Percentiles rank a stretch among this genome's conserved stretches.
phyloP scores from a whole-genome alignment of 92 coral and sea anemone genomes.

The Phenganax subtilis region DNA sequence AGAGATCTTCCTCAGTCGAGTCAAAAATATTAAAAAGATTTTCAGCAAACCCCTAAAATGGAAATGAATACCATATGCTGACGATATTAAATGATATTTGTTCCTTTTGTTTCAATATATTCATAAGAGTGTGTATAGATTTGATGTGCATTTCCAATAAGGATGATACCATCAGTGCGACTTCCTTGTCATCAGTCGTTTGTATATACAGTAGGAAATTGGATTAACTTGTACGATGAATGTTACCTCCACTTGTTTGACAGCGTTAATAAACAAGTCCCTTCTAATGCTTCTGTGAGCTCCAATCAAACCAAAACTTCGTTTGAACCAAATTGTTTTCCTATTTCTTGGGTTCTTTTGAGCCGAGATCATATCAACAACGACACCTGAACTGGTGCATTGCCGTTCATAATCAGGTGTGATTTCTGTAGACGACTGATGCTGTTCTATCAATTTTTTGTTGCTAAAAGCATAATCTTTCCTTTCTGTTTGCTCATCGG shows the following conservation, averaged over 20 bases:
- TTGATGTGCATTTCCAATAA: neutral
- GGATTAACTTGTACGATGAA: neutral
- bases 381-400: too few species aligned
- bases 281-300: slow-evolving; percentile 16
- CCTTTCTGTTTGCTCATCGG: too few species aligned
- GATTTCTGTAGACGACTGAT: too few species aligned
- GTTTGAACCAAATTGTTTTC: slow-evolving; percentile 8
- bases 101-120: too few species aligned
- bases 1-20: slow-evolving; percentile 4
- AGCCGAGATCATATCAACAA: too few species aligned
- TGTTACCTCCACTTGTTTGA: slow-evolving; percentile 19
- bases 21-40: slow-evolving; percentile 33
- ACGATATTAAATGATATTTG: too few species aligned
- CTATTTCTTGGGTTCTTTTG: neutral
- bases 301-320: slow-evolving; percentile 29
- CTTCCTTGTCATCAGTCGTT: neutral
- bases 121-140: neutral
- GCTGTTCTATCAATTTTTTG: too few species aligned
- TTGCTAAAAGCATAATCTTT: too few species aligned
- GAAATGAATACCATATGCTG: neutral
- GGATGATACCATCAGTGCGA: neutral
- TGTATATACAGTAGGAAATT: neutral
- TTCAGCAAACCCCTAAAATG: slow-evolving; percentile 28
- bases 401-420: too few species aligned
- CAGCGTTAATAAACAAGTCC: slow-evolving; percentile 16